Evolutionary conservation across 2,113 vertebrate species (phyloP).

Genomic region (Syrmaticus mikado): DNA sequence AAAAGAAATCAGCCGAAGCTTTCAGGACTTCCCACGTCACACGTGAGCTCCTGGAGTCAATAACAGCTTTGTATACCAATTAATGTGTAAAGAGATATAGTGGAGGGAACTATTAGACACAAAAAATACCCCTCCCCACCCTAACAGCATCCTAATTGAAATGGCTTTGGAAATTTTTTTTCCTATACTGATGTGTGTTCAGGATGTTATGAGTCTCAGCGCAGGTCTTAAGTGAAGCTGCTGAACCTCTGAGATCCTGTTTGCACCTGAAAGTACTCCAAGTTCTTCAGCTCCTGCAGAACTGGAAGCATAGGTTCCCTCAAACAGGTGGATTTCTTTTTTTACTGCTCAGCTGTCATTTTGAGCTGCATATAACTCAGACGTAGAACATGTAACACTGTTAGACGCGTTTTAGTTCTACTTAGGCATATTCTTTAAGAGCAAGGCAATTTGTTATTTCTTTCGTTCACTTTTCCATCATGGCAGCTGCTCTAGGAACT

Average conservation of each 20-base stretch:
- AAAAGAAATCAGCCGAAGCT: neutral
- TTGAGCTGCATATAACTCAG: neutral
- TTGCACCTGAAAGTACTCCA: neutral
- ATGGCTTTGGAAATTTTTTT: neutral
- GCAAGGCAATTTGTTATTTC: neutral
- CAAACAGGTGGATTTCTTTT: neutral
- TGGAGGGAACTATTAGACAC: neutral
- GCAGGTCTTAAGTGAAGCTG: neutral
- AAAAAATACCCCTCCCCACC: neutral
- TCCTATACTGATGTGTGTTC: accelerated
- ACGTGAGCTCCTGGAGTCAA: neutral
- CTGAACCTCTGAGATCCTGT: neutral
- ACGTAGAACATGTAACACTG: neutral
- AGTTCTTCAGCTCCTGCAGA: neutral
- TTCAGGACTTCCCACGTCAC: neutral
- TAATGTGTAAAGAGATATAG: neutral
- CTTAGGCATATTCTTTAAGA: neutral
- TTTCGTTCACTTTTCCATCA: neutral
- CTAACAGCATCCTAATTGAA: neutral
- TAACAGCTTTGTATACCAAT: neutral
- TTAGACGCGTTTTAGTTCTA: neutral
- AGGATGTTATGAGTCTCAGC: neutral
- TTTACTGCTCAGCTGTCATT: neutral
- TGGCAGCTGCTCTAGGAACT: neutral
- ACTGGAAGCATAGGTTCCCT: neutral